Conservation (phyloP, 2,888 invertebrate genomes). For the Epistrophella euchroma region DNA sequence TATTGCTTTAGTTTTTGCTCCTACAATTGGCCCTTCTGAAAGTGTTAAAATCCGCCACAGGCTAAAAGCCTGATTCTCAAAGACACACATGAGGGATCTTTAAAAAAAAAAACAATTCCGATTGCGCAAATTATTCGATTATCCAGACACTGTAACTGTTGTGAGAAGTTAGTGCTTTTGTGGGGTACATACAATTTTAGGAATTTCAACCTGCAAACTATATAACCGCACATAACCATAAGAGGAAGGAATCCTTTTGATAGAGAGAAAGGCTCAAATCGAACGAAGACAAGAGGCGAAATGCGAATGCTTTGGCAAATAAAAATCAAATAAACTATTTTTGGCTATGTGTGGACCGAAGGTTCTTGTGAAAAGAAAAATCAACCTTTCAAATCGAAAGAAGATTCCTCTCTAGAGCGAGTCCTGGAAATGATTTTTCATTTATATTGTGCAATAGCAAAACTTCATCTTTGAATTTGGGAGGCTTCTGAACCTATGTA, state of each 20-base stretch:
- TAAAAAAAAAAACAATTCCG: conserved; percentile 79
- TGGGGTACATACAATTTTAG: conserved; percentile 45
- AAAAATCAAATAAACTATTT: conserved; percentile 30
- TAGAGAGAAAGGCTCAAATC: conserved; percentile 35
- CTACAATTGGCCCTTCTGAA: neutral
- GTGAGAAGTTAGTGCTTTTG: conserved; percentile 51
- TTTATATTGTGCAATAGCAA: conserved; percentile 65
- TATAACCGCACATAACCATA: conserved; percentile 5
- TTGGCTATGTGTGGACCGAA: conserved; percentile 37
- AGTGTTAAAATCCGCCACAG: neutral
- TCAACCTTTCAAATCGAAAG: conserved; percentile 57
- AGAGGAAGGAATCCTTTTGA: conserved; percentile 65
- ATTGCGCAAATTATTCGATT: conserved; percentile 83
- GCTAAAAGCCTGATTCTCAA: conserved; percentile 28
- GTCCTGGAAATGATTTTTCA: conserved; percentile 72
- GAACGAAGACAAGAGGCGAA: conserved; percentile 42
- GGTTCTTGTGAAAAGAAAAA: conserved; percentile 38
- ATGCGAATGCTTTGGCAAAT: conserved; percentile 51
- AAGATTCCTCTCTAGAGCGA: conserved; percentile 42
- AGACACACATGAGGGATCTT: conserved; percentile 54
- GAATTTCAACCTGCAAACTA: conserved; percentile 46
- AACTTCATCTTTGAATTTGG: conserved; percentile 71
- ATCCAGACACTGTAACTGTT: conserved; percentile 77
- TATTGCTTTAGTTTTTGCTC: too few species aligned
- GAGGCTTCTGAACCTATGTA: neutral